Conservation (phyloP, 2,113 vertebrate genomes). For the Conger conger region DNA sequence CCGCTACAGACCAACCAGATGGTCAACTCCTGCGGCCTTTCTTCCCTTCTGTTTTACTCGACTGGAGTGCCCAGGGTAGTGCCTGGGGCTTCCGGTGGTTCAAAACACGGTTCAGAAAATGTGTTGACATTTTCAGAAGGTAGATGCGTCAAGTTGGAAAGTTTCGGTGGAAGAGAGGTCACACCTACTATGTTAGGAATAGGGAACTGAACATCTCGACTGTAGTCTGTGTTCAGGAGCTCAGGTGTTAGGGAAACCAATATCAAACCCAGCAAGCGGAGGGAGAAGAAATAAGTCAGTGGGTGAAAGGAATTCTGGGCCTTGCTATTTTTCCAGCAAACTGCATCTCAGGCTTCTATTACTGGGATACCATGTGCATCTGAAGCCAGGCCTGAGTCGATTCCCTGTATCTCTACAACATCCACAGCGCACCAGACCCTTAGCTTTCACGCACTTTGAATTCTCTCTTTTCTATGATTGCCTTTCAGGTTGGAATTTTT, state of each 20-base stretch:
- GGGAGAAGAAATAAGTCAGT: not conserved
- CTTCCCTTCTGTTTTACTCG: too few relatives aligned
- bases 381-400: slow-evolving; percentile 57
- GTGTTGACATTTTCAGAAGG: too few relatives aligned
- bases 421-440: slow-evolving; percentile 25
- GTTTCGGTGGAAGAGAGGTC: too few relatives aligned
- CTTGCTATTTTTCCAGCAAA: slow-evolving; percentile 18
- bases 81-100: too few relatives aligned
- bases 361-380: slow-evolving; percentile 40
- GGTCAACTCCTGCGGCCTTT: too few relatives aligned
- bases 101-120: too few relatives aligned
- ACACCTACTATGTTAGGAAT: too few relatives aligned
- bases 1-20: too few relatives aligned
- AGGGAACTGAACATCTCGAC: too few relatives aligned
- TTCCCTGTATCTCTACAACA: slow-evolving; percentile 5
- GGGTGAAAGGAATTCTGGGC: slow-evolving; percentile 18
- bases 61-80: too few relatives aligned
- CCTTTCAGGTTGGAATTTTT: slow-evolving; percentile 40
- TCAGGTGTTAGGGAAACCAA: slow-evolving; percentile 23
- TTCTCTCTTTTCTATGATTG: slow-evolving; percentile 24
- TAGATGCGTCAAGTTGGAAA: too few relatives aligned
- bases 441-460: slow-evolving; percentile 19
- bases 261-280: not conserved
- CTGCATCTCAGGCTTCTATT: slow-evolving; percentile 54
- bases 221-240: not conserved